A percentile compares a stretch with the other conserved stretches of the same genome.
Evolutionary conservation across 2,797 vertebrate genomes (phyloP).

Genomic region (Phalloptychus januarius): DNA sequence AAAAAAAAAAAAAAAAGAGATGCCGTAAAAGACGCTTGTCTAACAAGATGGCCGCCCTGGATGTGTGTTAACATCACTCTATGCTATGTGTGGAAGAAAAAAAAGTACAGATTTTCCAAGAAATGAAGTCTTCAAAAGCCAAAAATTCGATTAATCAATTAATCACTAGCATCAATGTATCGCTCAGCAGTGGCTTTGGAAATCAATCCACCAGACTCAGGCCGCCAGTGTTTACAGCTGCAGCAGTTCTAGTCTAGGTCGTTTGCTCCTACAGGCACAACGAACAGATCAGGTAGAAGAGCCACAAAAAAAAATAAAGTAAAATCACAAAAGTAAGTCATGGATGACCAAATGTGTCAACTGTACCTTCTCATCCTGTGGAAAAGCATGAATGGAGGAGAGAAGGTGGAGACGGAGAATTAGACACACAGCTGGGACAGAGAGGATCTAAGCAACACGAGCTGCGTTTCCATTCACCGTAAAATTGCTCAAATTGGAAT

Average conservation of each 20-base stretch:
- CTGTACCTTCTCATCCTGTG: conserved; percentile 98
- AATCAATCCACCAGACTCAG: not conserved
- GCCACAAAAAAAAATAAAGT: not conserved
- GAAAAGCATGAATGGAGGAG: conserved; percentile 78
- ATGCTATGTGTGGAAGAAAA: too few species aligned
- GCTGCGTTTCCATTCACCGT: not conserved
- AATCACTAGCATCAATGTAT: too few species aligned
- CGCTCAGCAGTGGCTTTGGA: not conserved
- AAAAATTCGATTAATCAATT: too few species aligned
- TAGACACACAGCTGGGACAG: conserved; percentile 57
- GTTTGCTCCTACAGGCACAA: not conserved
- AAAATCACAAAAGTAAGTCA: conserved; percentile 3
- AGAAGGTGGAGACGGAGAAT: conserved; percentile 77
- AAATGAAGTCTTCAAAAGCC: too few species aligned
- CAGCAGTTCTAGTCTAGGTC: not conserved
- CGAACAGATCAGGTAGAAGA: not conserved
- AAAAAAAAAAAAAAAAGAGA: too few species aligned
- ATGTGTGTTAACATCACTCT: too few species aligned
- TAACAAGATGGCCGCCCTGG: too few species aligned
- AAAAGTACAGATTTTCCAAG: too few species aligned
- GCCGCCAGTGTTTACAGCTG: not conserved
- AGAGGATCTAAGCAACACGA: conserved; percentile 25
- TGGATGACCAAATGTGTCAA: conserved; percentile 49
- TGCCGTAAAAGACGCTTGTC: too few species aligned
- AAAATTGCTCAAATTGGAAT: too few species aligned